Base-by-base conservation (phyloP, 2,888 invertebrate species). In the Abrostola tripartita region DNA sequence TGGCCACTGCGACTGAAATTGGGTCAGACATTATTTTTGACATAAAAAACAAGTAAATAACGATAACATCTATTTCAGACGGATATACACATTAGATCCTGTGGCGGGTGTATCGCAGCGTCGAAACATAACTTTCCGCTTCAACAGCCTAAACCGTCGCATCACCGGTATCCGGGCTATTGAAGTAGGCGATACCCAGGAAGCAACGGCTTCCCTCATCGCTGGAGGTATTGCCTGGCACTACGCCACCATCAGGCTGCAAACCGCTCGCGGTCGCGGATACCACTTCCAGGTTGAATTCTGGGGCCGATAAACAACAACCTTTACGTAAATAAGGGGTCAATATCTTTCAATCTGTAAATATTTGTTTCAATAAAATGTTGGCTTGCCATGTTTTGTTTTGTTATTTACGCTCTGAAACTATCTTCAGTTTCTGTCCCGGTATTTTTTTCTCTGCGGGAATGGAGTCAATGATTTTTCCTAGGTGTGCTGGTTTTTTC, bases 261-360 rank as follows among this genome's bases (percentile, higher is more conserved):
- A 89, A 11, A 85, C 91, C 0, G 78, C 84, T 0, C 80, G 84
- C 1, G 89, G 92, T 0, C 87, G 85, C 24, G 93, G 93, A 0
- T 93, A 87, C 60, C 86, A 93, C 65, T 93, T 90, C 64, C 65
- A 81, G 0, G 68, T 92, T 5, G 89, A 89, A 8, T 79, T 93
- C 50, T 92, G 88, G 88, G 92, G 92, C 35, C 86, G 83, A 37
- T 90, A 84, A 78, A 41, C 24, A 24, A 24, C 4, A 24, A 24
- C 24, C 1, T 24, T 24, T 4, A 24, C 24, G 1, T 2, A n/a
- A 24, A 24, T 24, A 24, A 24, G 24, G 24, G 24, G 24, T 24
- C 24, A 24, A 24, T 2, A 24, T 2, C n/a, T n/a, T 2, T 24
- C 4, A 24, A 24, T 24, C 24, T 24, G 24, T 24, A 24, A 24